Evolutionary conservation across 1,140 invertebrate species (phyloP), one percentile per base, ranked within the genome.

Genomic region (Neuroterus valhalla): DNA sequence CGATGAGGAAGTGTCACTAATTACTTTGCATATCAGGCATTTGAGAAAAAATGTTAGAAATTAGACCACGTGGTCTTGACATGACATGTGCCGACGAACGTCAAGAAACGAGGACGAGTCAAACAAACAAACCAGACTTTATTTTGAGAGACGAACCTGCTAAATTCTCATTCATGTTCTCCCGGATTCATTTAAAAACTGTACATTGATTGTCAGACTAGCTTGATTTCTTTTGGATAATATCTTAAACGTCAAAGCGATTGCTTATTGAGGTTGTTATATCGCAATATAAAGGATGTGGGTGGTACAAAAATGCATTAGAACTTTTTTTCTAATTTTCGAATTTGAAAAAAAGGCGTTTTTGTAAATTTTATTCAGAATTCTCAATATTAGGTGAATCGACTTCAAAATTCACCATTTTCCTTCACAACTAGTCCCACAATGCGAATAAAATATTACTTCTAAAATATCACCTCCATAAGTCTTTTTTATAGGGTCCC

Each of bases 1-100:
- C 10, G 21, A 26, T 23, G 23, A 14, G 10, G 10, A 55, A 55
- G 26, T 23, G 12, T 23, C 10, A 55, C 23, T 26, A 55, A 55
- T 73, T 73, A 19, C 66, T 72, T 45, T 72, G 46, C 44, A 50
- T 44, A 31, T 38, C 38, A 19, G 14, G 21, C 6, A 44, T 45
- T 43, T 69, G 26, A 31, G 11, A 67, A 72, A 73, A 68, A 73
- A 15, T 15, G 43, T 38, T 3, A 21, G 2, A 19, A 62, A 50
- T 74, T 74, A 62, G 42, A 17, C 26, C 42, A 69, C 43, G 66
- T 69, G 72, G 19, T 31, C n/a, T n/a, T 12, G 12, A 23, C 23
- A 31, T 70, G 26, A 31, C 62, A 4, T 62, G 31, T 23, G 14
- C 4, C 11, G 48, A 31, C 42, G n/a, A 10, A 5, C 19, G 17